phyloP scores from a whole-genome alignment of 2,797 vertebrate genomes.

The Anabacerthia variegaticeps region DNA sequence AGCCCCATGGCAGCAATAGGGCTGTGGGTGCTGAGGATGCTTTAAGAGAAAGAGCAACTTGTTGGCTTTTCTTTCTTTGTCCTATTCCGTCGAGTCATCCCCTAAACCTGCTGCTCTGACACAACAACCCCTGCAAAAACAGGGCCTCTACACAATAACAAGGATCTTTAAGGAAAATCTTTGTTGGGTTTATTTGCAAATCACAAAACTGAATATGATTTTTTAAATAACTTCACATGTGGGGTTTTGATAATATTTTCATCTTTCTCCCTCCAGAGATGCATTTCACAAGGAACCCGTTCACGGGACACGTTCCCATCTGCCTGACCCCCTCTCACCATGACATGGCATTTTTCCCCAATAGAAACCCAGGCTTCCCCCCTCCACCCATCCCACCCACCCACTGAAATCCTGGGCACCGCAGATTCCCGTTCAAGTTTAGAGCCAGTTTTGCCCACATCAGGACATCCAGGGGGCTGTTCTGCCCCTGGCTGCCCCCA shows the following conservation, averaged over 20 bases:
- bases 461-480: neutral
- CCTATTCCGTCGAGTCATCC: neutral
- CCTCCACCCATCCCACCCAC: neutral
- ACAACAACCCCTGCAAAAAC: neutral
- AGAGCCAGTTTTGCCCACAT: neutral
- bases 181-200: neutral
- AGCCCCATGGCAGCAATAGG: neutral
- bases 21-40: neutral
- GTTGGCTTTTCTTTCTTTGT: neutral
- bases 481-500: neutral
- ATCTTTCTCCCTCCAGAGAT: neutral
- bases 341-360: neutral
- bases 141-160: neutral
- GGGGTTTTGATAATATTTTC: neutral
- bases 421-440: neutral
- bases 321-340: neutral
- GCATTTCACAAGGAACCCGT: neutral
- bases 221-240: no score
- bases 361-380: neutral
- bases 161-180: neutral
- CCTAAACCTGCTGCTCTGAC: neutral
- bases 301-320: rapidly evolving
- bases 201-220: neutral
- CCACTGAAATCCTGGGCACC: neutral
- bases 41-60: neutral